Base-by-base conservation (phyloP, 2,888 invertebrate genomes). In the Spicauda simplicius region DNA sequence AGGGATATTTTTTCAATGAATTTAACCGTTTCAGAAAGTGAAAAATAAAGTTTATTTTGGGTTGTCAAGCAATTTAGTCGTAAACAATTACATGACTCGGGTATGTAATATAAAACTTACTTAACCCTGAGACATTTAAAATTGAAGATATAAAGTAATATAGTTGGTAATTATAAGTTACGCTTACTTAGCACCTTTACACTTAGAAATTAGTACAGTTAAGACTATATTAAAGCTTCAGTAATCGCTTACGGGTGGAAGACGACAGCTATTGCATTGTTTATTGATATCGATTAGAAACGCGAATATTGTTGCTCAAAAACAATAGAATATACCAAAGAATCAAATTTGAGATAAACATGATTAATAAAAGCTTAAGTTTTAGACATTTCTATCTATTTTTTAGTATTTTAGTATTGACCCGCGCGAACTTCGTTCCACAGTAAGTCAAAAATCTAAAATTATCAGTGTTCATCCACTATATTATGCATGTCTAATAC, bases 181-280 rank as follows among this genome's bases (percentile, higher is more conserved):
- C 41, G 48, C 50, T 69, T 69, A 70, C 70, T 75, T 75, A 79
- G 79, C 78, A 79, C 79, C 79, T 70, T 71, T 48, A 65, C 61
- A 69, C 69, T 73, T 71, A 71, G 71, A 74, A 73, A 70, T 79
- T 79, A 76, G 69, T 80, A 80, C 82, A 86, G 73, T 82, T 84
- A 82, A 80, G 75, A 78, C 83, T 88, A 88, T 80, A 83, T 91
- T 91, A 91, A 91, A 91, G 90, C 91, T 91, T 82, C 75, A 82
- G 78, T 82, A 78, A 79, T 84, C 78, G 83, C 80, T 85, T 81
- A 85, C 72, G 25, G 78, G 74, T 83, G 87, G 90, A 90, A 90
- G 87, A 90, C 87, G 71, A 77, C 73, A 78, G 75, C 77, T 79
- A 78, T 80, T 79, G 79, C 78, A 76, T 79, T 75, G 72, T 53